Base-by-base conservation (phyloP, 2,797 vertebrate genomes). In the Darevskia nairensis region DNA sequence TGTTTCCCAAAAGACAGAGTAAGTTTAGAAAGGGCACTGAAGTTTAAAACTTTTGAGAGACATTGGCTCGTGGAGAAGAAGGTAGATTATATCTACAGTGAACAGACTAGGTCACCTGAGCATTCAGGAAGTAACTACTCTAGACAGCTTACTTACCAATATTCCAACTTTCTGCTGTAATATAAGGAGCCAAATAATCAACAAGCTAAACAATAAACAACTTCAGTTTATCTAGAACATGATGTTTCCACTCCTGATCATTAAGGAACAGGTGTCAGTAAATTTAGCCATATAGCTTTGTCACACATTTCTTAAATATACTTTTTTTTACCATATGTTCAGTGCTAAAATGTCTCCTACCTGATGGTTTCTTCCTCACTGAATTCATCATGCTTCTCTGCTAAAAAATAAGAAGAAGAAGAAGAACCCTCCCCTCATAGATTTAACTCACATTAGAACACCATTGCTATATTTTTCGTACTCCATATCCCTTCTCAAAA, bases 201-300 rank as follows among this genome's bases (percentile, higher is more conserved):
- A 55, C 50, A 44, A 46, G 68, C 66, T 72, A 71, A 39, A 64
- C n/a, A 76, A 50, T 50, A 50, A 88, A 68, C n/a, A 88, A 50
- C 21, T 68, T 68, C 32, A 77, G 23, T 35, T 23, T 25, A 41
- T 88, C 55, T 71, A 61, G 50, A 32, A 64, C 35, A 44, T 3
- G 6, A 39, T 79, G 46, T 72, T 84, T 88, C 29, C 25, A 68
- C 25, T 77, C 29, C 82, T 55, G 29, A 59, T 79, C n/a, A 44
- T 79, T 84, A 44, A 84, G 29, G 80, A 88, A 59, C 32, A 80
- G 76, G n/a, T 88, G 76, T 46, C 41, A 46, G 9, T 46, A 80
- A 80, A 89, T 80, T 8, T 25, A 8, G 27, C 44, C 27, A 35
- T 69, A 44, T 35, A 80, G 50, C 46, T 85, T 64, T 64, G 9